phyloP scores from a whole-genome alignment of 2,888 invertebrate genomes.

The Eumerus sabulonum region DNA sequence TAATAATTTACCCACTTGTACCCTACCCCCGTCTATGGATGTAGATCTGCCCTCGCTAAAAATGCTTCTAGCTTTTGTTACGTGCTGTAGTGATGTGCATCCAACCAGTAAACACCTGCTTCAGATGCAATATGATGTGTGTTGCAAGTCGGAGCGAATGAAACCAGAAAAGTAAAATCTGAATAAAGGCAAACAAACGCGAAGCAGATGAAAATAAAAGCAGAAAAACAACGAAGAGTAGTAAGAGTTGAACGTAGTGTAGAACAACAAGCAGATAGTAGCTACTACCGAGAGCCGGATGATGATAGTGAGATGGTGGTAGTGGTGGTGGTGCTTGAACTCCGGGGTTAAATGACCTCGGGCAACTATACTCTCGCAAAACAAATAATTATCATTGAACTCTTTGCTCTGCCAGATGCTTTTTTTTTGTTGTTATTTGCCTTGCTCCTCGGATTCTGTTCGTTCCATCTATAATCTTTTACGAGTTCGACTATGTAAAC shows the following conservation, averaged over 20 bases:
- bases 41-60: conserved; percentile 10
- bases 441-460: conserved; percentile 29
- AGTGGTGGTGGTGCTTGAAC: conserved; percentile 60
- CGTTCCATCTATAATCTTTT: not conserved
- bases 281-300: conserved; percentile 14
- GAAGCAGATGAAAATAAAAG: not conserved
- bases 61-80: conserved; percentile 43
- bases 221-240: conserved; percentile 1
- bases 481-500: too few relatives aligned
- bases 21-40: not conserved
- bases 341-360: conserved; percentile 68
- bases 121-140: conserved; percentile 67
- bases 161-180: conserved; percentile 42
- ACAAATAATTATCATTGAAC: conserved; percentile 69
- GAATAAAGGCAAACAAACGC: conserved; percentile 21
- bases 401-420: conserved; percentile 62
- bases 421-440: conserved; percentile 15
- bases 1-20: conserved; percentile 21
- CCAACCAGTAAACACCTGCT: conserved; percentile 65
- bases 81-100: conserved; percentile 30
- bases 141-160: conserved; percentile 45
- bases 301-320: conserved; percentile 51
- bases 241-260: too few relatives aligned
- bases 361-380: conserved; percentile 56
- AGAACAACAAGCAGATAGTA: conserved; percentile 16